These are phyloP conservation scores for Marmota flaviventris DNA, from an alignment of 2,113 vertebrate genomes.

Conservation along the genomic window DNA sequence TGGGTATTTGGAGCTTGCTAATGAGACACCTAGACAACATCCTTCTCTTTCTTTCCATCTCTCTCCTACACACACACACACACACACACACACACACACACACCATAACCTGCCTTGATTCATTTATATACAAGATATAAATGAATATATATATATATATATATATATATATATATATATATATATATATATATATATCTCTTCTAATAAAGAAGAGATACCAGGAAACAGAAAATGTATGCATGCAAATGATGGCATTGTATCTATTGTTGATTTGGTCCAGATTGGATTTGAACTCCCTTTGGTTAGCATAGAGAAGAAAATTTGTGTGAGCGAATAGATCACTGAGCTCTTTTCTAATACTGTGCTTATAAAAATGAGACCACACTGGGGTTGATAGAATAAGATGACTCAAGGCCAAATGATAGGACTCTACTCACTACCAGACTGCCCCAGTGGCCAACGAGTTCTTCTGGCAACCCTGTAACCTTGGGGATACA, in stretches of 20 bases:
- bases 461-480: neutral
- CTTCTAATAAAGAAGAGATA: neutral
- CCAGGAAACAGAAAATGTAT: neutral
- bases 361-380: neutral
- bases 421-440: neutral
- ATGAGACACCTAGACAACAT: neutral
- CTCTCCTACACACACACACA: too few relatives aligned
- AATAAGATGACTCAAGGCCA: neutral
- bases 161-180: too few relatives aligned
- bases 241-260: neutral
- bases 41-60: neutral
- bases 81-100: neutral
- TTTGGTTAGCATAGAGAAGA: neutral
- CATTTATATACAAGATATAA: too few relatives aligned
- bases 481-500: neutral
- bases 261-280: neutral
- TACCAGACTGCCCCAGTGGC: neutral
- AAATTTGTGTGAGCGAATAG: neutral
- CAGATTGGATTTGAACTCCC: neutral
- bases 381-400: neutral
- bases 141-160: too few relatives aligned
- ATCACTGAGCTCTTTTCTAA: neutral
- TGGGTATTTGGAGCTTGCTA: neutral
- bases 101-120: neutral
- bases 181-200: too few relatives aligned